These are phyloP conservation scores for Umimayanthus kanabou DNA, from an alignment of 92 coral and sea anemone species.

Conservation along the genomic window DNA sequence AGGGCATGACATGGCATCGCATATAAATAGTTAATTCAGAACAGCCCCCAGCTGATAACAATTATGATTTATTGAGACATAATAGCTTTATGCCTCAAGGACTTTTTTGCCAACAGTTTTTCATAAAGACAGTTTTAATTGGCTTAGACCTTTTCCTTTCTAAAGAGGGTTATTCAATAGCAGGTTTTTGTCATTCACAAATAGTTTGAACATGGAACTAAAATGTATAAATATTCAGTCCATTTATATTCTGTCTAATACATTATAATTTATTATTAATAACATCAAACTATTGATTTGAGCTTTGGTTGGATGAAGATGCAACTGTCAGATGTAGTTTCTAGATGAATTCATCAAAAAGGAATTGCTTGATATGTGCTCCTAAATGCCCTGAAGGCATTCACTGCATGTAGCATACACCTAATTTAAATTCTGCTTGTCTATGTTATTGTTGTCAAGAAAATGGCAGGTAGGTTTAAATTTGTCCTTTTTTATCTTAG, in stretches of 20 bases:
- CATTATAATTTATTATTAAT: slow-evolving; percentile 20
- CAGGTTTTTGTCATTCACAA: not conserved
- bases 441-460: not conserved
- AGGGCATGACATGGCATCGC: not conserved
- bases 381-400: not conserved
- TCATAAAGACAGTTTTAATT: not conserved
- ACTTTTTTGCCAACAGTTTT: not conserved
- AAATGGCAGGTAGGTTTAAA: slow-evolving; percentile 26
- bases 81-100: not conserved
- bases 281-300: slow-evolving; percentile 4
- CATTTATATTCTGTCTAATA: slow-evolving; percentile 3
- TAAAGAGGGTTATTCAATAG: not conserved
- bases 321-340: not conserved
- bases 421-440: not conserved
- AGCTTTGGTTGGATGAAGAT: not conserved
- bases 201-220: not conserved
- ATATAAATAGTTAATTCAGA: slow-evolving; percentile 14
- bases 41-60: not conserved
- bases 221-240: not conserved
- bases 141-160: not conserved
- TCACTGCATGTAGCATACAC: not conserved
- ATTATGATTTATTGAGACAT: not conserved
- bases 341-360: not conserved
- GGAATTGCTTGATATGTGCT: not conserved
- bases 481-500: not conserved